Base-by-base conservation (phyloP, 2,113 vertebrate species). In the Isichthys henryi region DNA sequence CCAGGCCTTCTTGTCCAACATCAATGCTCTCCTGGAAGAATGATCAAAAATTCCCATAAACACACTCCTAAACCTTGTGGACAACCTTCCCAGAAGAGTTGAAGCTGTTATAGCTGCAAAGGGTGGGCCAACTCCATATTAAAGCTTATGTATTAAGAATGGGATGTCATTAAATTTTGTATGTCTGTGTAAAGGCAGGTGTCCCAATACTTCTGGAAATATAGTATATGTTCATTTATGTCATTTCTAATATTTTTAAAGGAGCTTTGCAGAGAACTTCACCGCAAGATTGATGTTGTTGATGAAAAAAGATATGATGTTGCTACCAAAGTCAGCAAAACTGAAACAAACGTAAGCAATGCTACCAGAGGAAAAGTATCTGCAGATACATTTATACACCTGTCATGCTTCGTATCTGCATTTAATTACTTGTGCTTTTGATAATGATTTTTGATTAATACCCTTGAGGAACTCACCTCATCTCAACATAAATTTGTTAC, bases 271-370 rank as follows among this genome's bases (percentile, higher is more conserved):
- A 77, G 13, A 74, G 86, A 91, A 39, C 87, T 93, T 19, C 92
- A 92, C 82, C 88, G 74, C 35, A 90, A 89, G 80, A 91, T 92
- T 49, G 92, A 92, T 39, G 48, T 58, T 31, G 89, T 89, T 19
- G 93, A 93, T 90, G 92, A 92, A 70, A 90, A 91, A 52, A 89
- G 93, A 31, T 93, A 93, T 27, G 89, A 93, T 35, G 90, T 91
- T 89, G 91, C 91, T 84, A 45, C 43, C 2, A 93, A 93, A 92
- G 92, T 92, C 3, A 88, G 66, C 35, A 92, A 92, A 90, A 91
- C 90, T 50, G 50, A 62, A 23, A 45, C 89, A 23, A 92, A 93
- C 90, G 92, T 93, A 90, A 17, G 31, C 66, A 3, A 35, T 74
- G 66, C 66, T 35, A 74, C 10, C 66, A 35, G 11, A 74, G 66